Conservation (phyloP, 2,888 invertebrate genomes). For the Andrena camellia region DNA sequence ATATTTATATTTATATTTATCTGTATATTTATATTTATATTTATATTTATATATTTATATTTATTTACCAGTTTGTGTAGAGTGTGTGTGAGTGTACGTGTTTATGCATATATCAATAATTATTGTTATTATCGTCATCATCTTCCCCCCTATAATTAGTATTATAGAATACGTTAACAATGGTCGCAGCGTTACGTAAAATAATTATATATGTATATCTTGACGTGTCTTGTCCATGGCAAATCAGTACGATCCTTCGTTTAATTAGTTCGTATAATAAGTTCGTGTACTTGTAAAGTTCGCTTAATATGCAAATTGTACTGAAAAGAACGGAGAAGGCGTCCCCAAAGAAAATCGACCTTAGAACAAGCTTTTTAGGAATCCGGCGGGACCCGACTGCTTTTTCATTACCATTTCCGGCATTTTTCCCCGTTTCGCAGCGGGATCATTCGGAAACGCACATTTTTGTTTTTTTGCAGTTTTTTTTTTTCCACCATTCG, state of each 20-base stretch:
- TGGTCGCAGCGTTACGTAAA: slow-evolving; percentile 88
- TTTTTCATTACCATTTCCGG: not conserved
- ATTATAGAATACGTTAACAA: slow-evolving; percentile 86
- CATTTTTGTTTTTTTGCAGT: not conserved
- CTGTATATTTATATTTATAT: slow-evolving; percentile 67
- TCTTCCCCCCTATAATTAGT: slow-evolving; percentile 85
- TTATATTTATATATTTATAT: slow-evolving; percentile 53
- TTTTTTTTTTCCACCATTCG: slow-evolving; percentile 3
- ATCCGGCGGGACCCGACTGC: slow-evolving; percentile 96
- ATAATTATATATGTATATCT: slow-evolving; percentile 82
- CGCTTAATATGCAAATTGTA: slow-evolving; percentile 82
- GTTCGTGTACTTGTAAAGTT: slow-evolving; percentile 71
- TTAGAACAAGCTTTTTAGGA: slow-evolving; percentile 98
- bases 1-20: slow-evolving; percentile 76
- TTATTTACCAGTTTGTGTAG: slow-evolving; percentile 46
- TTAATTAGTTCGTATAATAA: slow-evolving; percentile 64
- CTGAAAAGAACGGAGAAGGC: slow-evolving; percentile 83
- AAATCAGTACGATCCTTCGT: slow-evolving; percentile 58
- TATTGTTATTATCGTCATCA: slow-evolving; percentile 84
- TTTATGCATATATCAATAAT: slow-evolving; percentile 72
- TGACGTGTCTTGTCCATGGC: slow-evolving; percentile 65
- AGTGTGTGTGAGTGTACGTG: slow-evolving; percentile 48
- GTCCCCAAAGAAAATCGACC: slow-evolving; percentile 81
- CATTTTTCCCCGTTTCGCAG: not conserved
- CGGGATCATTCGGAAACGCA: slow-evolving; percentile 34